Percentiles rank a stretch among this genome's conserved stretches.
Conservation (phyloP, 2,888 invertebrate genomes). For the Hesperia comma region DNA sequence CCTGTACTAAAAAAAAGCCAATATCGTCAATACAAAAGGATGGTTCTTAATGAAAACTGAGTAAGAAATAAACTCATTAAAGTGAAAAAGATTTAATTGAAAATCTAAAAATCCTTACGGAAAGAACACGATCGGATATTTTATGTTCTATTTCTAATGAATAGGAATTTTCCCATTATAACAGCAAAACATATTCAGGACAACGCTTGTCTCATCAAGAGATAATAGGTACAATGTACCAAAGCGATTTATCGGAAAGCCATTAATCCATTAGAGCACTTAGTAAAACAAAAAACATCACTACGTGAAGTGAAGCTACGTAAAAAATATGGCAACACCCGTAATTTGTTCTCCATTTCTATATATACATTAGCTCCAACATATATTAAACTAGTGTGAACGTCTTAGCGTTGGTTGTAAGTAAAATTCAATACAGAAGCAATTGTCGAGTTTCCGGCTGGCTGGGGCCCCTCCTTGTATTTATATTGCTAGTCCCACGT, state of each 20-base stretch:
- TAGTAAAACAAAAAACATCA: not conserved
- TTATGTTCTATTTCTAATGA: too few relatives aligned
- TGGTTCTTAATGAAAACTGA: too few relatives aligned
- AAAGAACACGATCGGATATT: too few relatives aligned
- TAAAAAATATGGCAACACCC: constrained; percentile 1
- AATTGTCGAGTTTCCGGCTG: constrained; percentile 47
- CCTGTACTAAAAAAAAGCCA: not conserved
- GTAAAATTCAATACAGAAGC: constrained; percentile 43
- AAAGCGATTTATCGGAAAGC: not conserved
- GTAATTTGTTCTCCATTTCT: not conserved
- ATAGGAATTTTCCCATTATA: too few relatives aligned
- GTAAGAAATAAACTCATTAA: too few relatives aligned
- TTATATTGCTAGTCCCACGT: constrained; percentile 38
- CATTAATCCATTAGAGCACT: constrained; percentile 1
- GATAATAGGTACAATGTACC: not conserved
- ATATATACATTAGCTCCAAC: not conserved
- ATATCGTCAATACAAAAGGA: too few relatives aligned
- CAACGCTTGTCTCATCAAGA: not conserved
- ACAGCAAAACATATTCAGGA: too few relatives aligned
- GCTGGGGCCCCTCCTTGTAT: constrained; percentile 42
- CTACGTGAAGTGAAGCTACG: not conserved
- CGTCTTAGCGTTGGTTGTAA: constrained; percentile 17
- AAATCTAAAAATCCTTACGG: too few relatives aligned
- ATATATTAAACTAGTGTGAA: constrained; percentile 9
- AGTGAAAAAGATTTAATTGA: too few relatives aligned